Conservation (phyloP, 1,140 invertebrate genomes). For the Camponotus floridanus region DNA sequence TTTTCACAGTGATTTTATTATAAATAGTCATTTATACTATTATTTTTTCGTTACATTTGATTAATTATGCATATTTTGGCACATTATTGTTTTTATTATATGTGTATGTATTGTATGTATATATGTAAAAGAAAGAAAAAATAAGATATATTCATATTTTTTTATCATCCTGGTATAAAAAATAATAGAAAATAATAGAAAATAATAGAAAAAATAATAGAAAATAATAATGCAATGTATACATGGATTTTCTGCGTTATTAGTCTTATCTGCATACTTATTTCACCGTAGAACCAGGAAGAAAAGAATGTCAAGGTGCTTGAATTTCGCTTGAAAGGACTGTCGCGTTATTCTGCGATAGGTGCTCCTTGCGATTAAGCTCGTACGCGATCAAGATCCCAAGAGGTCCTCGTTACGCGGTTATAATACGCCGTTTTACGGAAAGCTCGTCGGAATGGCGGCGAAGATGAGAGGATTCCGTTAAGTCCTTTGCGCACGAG, state of each 20-base stretch:
- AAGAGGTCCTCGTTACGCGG: constrained; percentile 59
- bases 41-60: too few relatives aligned
- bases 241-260: background rate
- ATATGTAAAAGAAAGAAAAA: background rate
- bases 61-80: too few relatives aligned
- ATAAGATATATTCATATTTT: too few relatives aligned
- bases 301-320: constrained; percentile 9
- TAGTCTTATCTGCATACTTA: constrained; percentile 5
- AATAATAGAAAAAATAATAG: background rate
- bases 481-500: constrained; percentile 74
- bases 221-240: background rate
- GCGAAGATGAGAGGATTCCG: constrained; percentile 79
- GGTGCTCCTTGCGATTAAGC: constrained; percentile 51
- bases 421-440: constrained; percentile 70
- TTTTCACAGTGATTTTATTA: background rate
- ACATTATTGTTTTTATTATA: too few relatives aligned
- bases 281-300: background rate
- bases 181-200: background rate
- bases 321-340: constrained; percentile 19
- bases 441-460: constrained; percentile 59
- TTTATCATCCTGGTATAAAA: background rate
- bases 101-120: too few relatives aligned
- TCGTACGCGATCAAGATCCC: constrained; percentile 53
- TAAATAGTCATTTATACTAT: too few relatives aligned
- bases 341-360: constrained; percentile 19